Conservation (phyloP, 1,140 invertebrate species). For the Drosophila ironensis region DNA sequence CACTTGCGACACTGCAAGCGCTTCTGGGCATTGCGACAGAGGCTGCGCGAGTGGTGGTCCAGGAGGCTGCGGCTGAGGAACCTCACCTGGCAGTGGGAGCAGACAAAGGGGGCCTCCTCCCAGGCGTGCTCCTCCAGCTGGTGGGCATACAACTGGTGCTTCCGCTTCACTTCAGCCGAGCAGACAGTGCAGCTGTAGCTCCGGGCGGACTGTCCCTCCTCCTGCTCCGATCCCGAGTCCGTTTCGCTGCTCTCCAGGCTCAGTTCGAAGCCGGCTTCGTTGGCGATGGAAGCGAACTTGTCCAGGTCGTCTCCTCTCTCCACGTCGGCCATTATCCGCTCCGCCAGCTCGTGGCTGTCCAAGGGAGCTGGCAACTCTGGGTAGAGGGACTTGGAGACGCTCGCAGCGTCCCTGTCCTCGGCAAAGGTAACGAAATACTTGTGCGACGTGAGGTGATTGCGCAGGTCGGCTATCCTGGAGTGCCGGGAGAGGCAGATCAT, state of each 20-base stretch:
- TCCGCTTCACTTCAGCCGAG: constrained; percentile 76
- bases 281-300: constrained; percentile 69
- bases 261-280: constrained; percentile 65
- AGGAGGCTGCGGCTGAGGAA: constrained; percentile 59
- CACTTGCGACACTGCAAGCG: constrained; percentile 67
- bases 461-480: constrained; percentile 61
- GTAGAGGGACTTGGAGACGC: constrained; percentile 42
- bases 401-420: constrained; percentile 13
- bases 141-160: constrained; percentile 64
- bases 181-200: constrained; percentile 81
- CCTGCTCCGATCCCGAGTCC: constrained; percentile 51
- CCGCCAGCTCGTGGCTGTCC: constrained; percentile 26
- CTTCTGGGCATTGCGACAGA: constrained; percentile 63
- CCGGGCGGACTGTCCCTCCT: neutral
- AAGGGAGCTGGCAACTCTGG: constrained; percentile 42
- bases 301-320: constrained; percentile 38
- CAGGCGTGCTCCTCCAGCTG: constrained; percentile 54
- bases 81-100: constrained; percentile 51
- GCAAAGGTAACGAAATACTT: constrained; percentile 28
- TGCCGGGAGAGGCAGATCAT: constrained; percentile 74
- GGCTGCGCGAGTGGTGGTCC: constrained; percentile 52
- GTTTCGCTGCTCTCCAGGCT: constrained; percentile 73
- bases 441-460: constrained; percentile 51
- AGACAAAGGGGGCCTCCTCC: constrained; percentile 39
- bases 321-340: constrained; percentile 54